These are phyloP conservation scores for Piaya cayana DNA, from an alignment of 2,113 vertebrate genomes.

Conservation along the genomic window DNA sequence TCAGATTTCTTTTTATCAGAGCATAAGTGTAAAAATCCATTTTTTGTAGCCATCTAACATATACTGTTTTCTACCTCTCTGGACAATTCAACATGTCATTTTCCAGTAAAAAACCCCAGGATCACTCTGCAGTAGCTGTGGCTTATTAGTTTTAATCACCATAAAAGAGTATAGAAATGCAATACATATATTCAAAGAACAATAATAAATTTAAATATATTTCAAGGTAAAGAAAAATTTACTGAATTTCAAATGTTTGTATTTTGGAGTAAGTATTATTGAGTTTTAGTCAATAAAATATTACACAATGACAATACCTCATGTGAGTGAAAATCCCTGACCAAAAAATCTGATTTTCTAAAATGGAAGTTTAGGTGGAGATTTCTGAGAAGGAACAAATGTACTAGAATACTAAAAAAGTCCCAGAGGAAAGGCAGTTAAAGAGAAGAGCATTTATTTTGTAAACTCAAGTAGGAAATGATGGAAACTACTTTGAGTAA, in stretches of 20 bases:
- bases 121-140: neutral
- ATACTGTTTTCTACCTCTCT: neutral
- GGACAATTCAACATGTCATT: neutral
- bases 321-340: neutral
- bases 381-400: neutral
- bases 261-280: neutral
- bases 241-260: neutral
- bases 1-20: neutral
- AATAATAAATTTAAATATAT: neutral
- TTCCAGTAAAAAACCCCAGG: neutral
- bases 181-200: neutral
- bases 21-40: neutral
- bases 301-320: neutral
- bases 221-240: neutral
- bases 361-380: neutral
- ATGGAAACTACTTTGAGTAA: neutral
- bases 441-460: neutral
- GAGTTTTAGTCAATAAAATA: neutral
- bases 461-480: neutral
- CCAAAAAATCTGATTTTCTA: neutral
- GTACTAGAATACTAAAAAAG: neutral
- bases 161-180: neutral
- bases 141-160: neutral
- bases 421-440: neutral
- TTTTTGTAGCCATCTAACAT: neutral